Evolutionary conservation across 2,113 vertebrate species (phyloP).

Genomic region (Oncorhynchus keta): DNA sequence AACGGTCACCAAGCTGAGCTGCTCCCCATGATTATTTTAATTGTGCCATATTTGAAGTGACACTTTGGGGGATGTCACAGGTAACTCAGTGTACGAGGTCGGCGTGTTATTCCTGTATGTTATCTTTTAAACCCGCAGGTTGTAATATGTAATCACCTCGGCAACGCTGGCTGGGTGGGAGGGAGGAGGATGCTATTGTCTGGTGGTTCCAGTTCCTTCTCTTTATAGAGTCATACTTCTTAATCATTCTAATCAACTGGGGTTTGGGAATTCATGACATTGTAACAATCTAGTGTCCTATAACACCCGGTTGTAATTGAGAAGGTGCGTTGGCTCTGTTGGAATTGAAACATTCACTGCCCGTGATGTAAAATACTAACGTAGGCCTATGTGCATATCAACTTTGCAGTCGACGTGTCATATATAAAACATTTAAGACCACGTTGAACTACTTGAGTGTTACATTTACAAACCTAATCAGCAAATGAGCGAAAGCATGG

Average conservation of each 20-base stretch:
- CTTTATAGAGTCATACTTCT: slow-evolving; percentile 20
- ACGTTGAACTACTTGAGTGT: not conserved
- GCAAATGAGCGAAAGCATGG: slow-evolving; percentile 29
- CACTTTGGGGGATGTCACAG: too few relatives aligned
- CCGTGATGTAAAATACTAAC: not conserved
- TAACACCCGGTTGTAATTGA: slow-evolving; percentile 44
- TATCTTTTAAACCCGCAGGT: slow-evolving; percentile 20
- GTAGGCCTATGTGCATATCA: slow-evolving; percentile 34
- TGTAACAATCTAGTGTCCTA: slow-evolving; percentile 12
- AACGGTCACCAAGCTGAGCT: too few relatives aligned
- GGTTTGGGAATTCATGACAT: slow-evolving; percentile 24
- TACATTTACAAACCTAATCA: slow-evolving; percentile 42
- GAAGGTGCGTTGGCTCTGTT: slow-evolving; percentile 38
- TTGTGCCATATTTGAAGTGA: too few relatives aligned
- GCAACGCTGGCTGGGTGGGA: not conserved
- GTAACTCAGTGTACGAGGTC: too few relatives aligned
- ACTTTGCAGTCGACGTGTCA: slow-evolving; percentile 45
- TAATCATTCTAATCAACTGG: slow-evolving; percentile 16
- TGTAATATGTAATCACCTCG: slow-evolving; percentile 4
- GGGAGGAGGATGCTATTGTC: not conserved
- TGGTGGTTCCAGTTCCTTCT: not conserved
- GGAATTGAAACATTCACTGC: not conserved
- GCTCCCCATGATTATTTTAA: too few relatives aligned
- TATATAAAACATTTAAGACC: slow-evolving; percentile 44
- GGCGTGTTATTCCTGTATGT: not conserved